A percentile compares a stretch with the other conserved stretches of the same genome.
Conservation (phyloP, 2,888 invertebrate genomes). For the Pandemis heparana region DNA sequence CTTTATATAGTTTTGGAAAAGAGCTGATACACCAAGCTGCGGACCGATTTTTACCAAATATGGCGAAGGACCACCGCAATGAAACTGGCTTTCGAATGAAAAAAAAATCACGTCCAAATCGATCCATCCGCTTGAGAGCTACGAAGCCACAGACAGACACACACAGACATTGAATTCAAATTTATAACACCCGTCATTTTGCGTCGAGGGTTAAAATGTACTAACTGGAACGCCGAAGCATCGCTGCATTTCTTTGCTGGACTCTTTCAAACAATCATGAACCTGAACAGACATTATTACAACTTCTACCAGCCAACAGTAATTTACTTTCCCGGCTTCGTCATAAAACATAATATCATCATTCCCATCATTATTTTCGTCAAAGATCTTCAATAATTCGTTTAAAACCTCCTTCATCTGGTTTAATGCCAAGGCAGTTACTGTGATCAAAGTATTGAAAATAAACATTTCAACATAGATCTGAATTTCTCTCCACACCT, state of each 20-base stretch:
- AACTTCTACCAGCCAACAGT: background rate
- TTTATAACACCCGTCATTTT: too few species aligned
- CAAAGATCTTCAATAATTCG: background rate
- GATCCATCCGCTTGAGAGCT: too few species aligned
- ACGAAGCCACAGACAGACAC: too few species aligned
- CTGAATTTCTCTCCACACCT: background rate
- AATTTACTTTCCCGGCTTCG: background rate
- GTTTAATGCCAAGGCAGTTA: background rate
- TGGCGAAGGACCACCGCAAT: too few species aligned
- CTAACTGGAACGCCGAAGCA: conserved; percentile 12
- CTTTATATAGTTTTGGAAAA: too few species aligned
- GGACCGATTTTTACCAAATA: too few species aligned
- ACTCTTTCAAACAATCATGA: background rate
- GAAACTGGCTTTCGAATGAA: too few species aligned
- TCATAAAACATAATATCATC: background rate
- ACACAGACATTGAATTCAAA: too few species aligned
- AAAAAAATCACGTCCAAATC: too few species aligned
- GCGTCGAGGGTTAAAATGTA: background rate
- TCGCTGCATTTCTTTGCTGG: conserved; percentile 1
- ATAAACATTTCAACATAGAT: background rate
- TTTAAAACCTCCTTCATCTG: background rate
- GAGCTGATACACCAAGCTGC: too few species aligned
- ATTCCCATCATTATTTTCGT: too few species aligned
- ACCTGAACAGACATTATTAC: background rate
- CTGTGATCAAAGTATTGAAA: background rate